Base-by-base conservation (phyloP, 2,888 invertebrate species). In the Latrodectus elegans region DNA sequence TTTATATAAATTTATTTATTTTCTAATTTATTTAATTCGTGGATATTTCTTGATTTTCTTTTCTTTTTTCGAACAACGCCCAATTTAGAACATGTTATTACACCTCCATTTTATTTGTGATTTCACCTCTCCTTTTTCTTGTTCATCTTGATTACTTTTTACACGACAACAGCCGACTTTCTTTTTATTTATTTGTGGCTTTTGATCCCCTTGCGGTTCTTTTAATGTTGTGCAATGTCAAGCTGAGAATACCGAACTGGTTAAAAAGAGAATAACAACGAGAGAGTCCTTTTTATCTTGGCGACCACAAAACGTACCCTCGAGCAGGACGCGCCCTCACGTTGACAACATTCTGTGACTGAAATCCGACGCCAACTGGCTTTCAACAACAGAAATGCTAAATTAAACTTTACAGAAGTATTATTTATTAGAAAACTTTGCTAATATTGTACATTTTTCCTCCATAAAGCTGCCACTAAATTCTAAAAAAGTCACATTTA, bases 261-360 rank as follows among this genome's bases (percentile, higher is more conserved):
- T 52, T 55, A 70, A 22, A 78, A 78, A 60, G 11, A 60, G 55
- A 55, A 38, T n/a, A 17, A 68, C n/a, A 38, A 71, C 55, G 67
- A 64, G 38, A 60, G 22, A 70, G 14, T 68, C 53, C 75, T 73
- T 82, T 79, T 68, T 74, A 75, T 82, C 74, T 64, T 22, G 9
- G 71, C 76, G 38, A 83, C 83, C 83, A 71, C 83, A 83, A 83
- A 83, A 60, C 38, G n/a, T 76, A 83, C 75, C 83, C 83, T 22
- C 15, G 12, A 76, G 83, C 83, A 26, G 65, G 53, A 26, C 38
- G 49, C 76, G 70, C 76, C 71, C 51, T 70, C 38, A 22, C 55
- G 73, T 55, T 52, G 17, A 60, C 64, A 22, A 22, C 83, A 83
- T 83, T 83, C 83, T 83, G 83, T 71, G 83, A 83, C 76, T 60